phyloP scores from a whole-genome alignment of 2,797 vertebrate species.

The Oryzias dopingdopingensis region DNA sequence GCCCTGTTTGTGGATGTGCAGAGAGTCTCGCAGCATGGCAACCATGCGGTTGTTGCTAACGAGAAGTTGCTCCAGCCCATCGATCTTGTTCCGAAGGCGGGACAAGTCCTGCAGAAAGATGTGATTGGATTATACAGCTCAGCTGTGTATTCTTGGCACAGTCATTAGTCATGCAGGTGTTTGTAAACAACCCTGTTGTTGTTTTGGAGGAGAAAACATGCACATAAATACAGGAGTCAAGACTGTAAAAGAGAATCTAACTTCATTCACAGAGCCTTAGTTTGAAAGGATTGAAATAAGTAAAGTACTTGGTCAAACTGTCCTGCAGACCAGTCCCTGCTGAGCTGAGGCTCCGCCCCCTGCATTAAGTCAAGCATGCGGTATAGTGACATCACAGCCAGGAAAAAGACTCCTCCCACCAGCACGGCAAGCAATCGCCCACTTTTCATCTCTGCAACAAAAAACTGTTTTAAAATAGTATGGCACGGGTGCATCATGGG shows the following conservation, averaged over 20 bases:
- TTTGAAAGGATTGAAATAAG: background rate
- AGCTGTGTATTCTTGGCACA: too few species aligned
- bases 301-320: conserved; percentile 22
- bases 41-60: conserved; percentile 91
- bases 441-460: conserved; percentile 79
- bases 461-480: background rate
- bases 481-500: conserved; percentile 12
- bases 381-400: conserved; percentile 87
- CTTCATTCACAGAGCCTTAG: background rate
- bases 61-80: conserved; percentile 83
- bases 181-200: too few species aligned
- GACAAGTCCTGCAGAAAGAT: conserved; percentile 80
- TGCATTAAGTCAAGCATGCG: conserved; percentile 87
- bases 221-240: too few species aligned
- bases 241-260: too few species aligned
- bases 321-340: background rate
- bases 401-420: conserved; percentile 85
- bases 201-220: too few species aligned
- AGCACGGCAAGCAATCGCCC: conserved; percentile 82
- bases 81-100: conserved; percentile 89
- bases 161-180: too few species aligned
- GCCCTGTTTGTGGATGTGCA: conserved; percentile 81
- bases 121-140: conserved; percentile 4
- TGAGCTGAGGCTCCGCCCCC: conserved; percentile 66
- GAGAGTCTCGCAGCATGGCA: conserved; percentile 84